These are phyloP conservation scores for Gymnorhina tibicen DNA, from an alignment of 2,113 vertebrate genomes.

Conservation along the genomic window DNA sequence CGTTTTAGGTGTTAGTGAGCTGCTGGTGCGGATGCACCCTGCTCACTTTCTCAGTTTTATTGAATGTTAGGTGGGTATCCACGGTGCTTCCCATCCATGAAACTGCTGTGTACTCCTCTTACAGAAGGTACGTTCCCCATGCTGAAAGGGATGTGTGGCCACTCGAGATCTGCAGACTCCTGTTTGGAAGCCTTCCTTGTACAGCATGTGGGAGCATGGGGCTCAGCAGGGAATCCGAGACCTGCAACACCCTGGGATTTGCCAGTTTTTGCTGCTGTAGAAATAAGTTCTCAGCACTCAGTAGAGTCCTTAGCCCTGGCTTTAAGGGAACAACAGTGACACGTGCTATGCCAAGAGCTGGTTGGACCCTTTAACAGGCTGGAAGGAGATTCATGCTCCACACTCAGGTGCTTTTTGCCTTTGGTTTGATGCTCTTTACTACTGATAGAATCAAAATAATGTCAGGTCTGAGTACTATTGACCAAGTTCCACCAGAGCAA, in stretches of 20 bases:
- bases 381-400: not conserved
- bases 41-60: not conserved
- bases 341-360: no score
- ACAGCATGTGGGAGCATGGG: not conserved
- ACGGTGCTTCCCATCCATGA: not conserved
- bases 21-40: not conserved
- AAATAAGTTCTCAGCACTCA: not conserved
- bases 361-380: not conserved
- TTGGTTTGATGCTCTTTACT: not conserved
- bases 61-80: not conserved
- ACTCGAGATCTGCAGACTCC: not conserved
- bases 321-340: not conserved
- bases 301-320: not conserved
- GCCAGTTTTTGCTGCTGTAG: not conserved
- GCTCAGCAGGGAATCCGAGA: rapidly evolving
- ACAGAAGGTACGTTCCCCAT: not conserved
- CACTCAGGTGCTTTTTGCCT: not conserved
- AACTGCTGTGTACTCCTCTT: not conserved
- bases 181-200: not conserved
- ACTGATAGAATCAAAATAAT: not conserved
- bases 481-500: not conserved
- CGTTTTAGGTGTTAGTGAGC: not conserved
- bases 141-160: no score
- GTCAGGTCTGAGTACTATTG: not conserved
- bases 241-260: not conserved